These are phyloP conservation scores for Laspeyria flexula DNA, from an alignment of 2,888 invertebrate genomes.

Conservation along the genomic window DNA sequence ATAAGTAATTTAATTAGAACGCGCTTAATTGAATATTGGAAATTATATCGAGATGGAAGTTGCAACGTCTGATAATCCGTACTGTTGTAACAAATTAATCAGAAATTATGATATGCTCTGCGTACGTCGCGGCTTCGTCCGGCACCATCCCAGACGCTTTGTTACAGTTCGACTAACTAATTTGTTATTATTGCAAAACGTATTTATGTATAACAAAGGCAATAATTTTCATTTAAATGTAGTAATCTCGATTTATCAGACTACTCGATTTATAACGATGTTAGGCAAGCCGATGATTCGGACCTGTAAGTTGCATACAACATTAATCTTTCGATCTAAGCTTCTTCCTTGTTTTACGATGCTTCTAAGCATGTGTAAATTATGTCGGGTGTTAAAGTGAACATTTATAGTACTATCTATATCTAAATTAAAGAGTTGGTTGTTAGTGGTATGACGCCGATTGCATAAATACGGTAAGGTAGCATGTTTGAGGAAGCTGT, in stretches of 20 bases:
- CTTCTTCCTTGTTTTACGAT: constrained; percentile 26
- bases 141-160: constrained; percentile 32
- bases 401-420: constrained; percentile 29
- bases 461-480: constrained; percentile 67
- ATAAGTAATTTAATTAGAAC: constrained; percentile 80
- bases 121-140: too few relatives aligned
- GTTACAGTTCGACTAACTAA: constrained; percentile 47
- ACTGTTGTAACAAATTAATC: constrained; percentile 69
- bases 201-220: constrained; percentile 59
- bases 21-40: constrained; percentile 73
- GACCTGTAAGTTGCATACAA: constrained; percentile 21
- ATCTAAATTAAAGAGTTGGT: constrained; percentile 48
- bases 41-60: constrained; percentile 56
- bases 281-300: constrained; percentile 39
- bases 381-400: constrained; percentile 23
- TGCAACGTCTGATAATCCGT: constrained; percentile 29
- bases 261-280: constrained; percentile 46
- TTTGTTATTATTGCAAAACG: constrained; percentile 53
- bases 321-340: constrained; percentile 29
- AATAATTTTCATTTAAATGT: constrained; percentile 55
- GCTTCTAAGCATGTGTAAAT: constrained; percentile 17
- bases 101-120: constrained; percentile 60
- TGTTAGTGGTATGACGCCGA: constrained; percentile 50
- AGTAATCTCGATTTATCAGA: constrained; percentile 42
- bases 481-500: constrained; percentile 67